Evolutionary conservation across 2,113 vertebrate genomes (phyloP), one percentile per base, ranked within the genome.

Genomic region (Cyanoramphus novaezelandiae): DNA sequence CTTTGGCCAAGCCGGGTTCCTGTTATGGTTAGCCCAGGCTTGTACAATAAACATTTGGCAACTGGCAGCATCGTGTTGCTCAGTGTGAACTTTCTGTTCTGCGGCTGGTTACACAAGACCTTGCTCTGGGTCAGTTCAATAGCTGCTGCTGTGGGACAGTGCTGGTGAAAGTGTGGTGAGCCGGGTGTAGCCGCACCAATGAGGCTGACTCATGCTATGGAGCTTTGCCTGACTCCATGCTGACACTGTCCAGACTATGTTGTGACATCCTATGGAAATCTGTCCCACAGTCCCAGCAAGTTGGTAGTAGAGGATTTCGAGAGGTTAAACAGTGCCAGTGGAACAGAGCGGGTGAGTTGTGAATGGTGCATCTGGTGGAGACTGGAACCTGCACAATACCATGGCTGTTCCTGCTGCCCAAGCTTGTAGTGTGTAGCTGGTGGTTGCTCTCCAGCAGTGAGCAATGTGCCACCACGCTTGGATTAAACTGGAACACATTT

Each of bases 31-130:
- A 94, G 74, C 60, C 44, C 72, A 69, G 52, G 35, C 84, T 93
- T 76, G 52, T 93, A 89, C 65, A 84, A 76, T 67, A 95, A 95
- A 82, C 70, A 82, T 93, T 90, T 91, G 92, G 80, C 89, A 95
- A 94, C 11, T 39, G 49, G 37, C 44, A 53, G 14, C 2, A 12
- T 39, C 49, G 46, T 86, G 49, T 62, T 93, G 65, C 65, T 89
- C 62, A 29, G 65, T 1, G 13, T 82, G 87, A 92, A 69, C 43
- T 46, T 89, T 83, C 25, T 85, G 59, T 67, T 39, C 78, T 90
- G 88, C 0, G 20, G 69, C 77, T 87, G 59, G 77, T 96, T 94
- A 72, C 88, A 88, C 92, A 96, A 96, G 88, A 82, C 19, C 74
- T 14, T 43, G 8, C 0, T 0, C 25, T 29, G 49, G 86, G 41